Percentiles rank a stretch among this genome's conserved stretches.
These are phyloP conservation scores for Procambarus clarkii DNA, from an alignment of 1,140 invertebrate genomes.

Conservation along the genomic window DNA sequence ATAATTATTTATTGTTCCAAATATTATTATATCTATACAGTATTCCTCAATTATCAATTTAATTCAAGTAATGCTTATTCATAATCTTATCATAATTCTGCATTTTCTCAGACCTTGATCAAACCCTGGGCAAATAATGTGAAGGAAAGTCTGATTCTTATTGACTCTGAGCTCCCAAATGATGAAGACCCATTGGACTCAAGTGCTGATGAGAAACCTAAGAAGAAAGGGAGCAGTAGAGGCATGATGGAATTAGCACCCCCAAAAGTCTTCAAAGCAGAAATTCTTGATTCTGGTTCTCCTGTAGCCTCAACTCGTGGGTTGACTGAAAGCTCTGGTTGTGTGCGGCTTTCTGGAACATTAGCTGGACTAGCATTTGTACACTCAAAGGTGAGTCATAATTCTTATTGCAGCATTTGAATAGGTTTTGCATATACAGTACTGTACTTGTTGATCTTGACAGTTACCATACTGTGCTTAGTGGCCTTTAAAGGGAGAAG, in stretches of 20 bases:
- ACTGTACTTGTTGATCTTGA: too few species aligned
- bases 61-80: too few species aligned
- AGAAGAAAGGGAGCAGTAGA: slow-evolving; percentile 40
- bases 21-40: too few species aligned
- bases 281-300: slow-evolving; percentile 31
- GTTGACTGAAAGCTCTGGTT: slow-evolving; percentile 30
- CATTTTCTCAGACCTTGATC: slow-evolving; percentile 34
- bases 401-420: not conserved
- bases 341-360: slow-evolving; percentile 30
- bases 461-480: too few species aligned
- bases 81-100: too few species aligned
- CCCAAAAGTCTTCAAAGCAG: slow-evolving; percentile 33
- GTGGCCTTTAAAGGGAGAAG: too few species aligned
- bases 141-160: slow-evolving; percentile 51
- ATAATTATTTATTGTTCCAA: too few species aligned
- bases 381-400: slow-evolving; percentile 32
- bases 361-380: slow-evolving; percentile 53
- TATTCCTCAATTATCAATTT: too few species aligned
- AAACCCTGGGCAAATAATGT: slow-evolving; percentile 60
- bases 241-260: slow-evolving; percentile 36
- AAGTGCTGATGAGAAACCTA: slow-evolving; percentile 25
- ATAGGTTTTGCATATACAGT: too few species aligned
- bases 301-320: slow-evolving; percentile 7
- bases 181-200: slow-evolving; percentile 41
- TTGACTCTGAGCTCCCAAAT: slow-evolving; percentile 42